A percentile compares a stretch with the other conserved stretches of the same genome.
Evolutionary conservation across 2,888 invertebrate genomes (phyloP).

Genomic region (Therioaphis trifolii): DNA sequence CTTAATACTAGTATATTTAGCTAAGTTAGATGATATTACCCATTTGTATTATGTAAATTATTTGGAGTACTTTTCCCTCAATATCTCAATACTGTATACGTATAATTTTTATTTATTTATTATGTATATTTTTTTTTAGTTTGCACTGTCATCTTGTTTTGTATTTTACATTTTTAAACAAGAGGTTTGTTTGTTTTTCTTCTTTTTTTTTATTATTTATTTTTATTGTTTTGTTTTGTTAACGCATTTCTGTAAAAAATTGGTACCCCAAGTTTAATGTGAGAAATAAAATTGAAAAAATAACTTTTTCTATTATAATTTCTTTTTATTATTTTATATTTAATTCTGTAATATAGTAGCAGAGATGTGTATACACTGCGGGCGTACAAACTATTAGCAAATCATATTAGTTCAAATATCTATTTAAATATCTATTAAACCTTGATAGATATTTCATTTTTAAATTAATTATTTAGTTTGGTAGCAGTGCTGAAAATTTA

Average conservation of each 20-base stretch:
- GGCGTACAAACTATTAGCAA: no score
- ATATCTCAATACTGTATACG: constrained; percentile 51
- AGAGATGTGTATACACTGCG: neutral
- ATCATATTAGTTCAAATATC: no score
- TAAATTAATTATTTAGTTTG: no score
- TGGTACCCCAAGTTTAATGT: constrained; percentile 16
- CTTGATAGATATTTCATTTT: no score
- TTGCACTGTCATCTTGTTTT: constrained; percentile 26
- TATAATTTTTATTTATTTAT: constrained; percentile 41
- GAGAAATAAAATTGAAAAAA: constrained; percentile 24
- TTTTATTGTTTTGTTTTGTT: constrained; percentile 40
- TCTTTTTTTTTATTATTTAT: constrained; percentile 28
- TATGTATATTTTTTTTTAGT: neutral
- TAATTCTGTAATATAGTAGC: no score
- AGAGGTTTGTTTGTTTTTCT: neutral
- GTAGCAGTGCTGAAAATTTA: no score
- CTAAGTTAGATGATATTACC: constrained; percentile 20
- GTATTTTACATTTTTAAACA: constrained; percentile 29
- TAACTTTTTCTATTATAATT: neutral
- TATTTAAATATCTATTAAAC: no score
- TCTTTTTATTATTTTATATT: neutral
- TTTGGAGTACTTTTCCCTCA: neutral
- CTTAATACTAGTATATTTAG: neutral
- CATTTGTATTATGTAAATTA: constrained; percentile 10
- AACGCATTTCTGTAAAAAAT: constrained; percentile 31